Percentiles rank a stretch among this genome's conserved stretches.
phyloP scores from a whole-genome alignment of 2,113 vertebrate species.

The Hippocampus guttulatus region DNA sequence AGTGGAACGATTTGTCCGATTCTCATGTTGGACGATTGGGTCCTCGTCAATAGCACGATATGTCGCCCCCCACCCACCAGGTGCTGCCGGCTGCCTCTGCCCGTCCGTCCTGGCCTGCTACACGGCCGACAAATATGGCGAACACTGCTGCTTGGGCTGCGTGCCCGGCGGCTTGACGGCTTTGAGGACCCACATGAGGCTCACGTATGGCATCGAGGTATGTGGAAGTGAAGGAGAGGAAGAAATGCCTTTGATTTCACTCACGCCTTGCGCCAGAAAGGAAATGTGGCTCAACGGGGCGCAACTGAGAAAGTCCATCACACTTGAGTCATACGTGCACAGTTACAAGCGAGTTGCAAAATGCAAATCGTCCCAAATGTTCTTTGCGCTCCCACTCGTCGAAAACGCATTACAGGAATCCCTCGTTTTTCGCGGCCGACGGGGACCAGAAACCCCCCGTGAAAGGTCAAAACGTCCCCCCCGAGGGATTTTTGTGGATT shows the following conservation, averaged over 20 bases:
- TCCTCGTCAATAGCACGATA: no score
- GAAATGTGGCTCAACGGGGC: conserved; percentile 10
- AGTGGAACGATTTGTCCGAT: conserved; percentile 42
- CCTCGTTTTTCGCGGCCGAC: no score
- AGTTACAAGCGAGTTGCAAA: neutral
- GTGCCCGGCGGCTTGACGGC: conserved; percentile 74
- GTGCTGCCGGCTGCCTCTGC: conserved; percentile 66
- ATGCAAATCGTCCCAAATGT: neutral
- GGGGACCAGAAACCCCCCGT: no score
- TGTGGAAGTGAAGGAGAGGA: neutral
- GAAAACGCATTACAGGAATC: no score
- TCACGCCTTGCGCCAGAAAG: conserved; percentile 1
- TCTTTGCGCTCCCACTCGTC: no score
- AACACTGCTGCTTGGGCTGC: conserved; percentile 66
- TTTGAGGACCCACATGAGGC: conserved; percentile 78
- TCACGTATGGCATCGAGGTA: conserved; percentile 80
- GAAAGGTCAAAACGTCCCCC: no score
- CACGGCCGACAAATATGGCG: conserved; percentile 72
- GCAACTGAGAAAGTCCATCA: conserved; percentile 18
- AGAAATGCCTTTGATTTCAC: neutral
- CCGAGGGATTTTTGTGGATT: no score
- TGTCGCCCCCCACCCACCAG: conserved; percentile 27
- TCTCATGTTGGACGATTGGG: no score
- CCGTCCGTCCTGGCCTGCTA: conserved; percentile 70
- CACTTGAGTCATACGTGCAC: neutral